Percentiles rank a stretch among this genome's conserved stretches.
These are phyloP conservation scores for Carcina quercana DNA, from an alignment of 2,888 invertebrate genomes.

Conservation along the genomic window DNA sequence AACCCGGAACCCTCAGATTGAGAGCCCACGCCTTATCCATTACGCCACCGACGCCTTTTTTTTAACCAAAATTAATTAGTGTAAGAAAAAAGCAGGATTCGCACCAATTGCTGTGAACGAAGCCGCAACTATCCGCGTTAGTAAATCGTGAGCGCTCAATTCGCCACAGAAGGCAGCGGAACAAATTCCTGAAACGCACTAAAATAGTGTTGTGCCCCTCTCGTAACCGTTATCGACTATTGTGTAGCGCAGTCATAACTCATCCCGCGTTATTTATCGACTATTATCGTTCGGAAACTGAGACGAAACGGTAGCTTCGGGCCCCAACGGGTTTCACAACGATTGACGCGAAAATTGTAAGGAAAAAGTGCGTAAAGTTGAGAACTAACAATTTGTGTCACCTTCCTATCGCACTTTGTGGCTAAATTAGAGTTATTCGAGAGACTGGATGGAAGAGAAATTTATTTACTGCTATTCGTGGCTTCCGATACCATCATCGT, in stretches of 20 bases:
- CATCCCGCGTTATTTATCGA: conserved; percentile 41
- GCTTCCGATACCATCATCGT: too few species aligned
- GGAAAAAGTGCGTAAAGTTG: conserved; percentile 39
- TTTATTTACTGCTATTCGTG: conserved; percentile 12
- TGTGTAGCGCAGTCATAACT: conserved; percentile 37
- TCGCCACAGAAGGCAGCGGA: too few species aligned
- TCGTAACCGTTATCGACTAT: conserved; percentile 23
- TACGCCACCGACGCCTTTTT: too few species aligned
- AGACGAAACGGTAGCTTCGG: conserved; percentile 47
- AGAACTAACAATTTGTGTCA: conserved; percentile 36
- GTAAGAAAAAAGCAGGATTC: too few species aligned
- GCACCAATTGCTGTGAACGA: too few species aligned
- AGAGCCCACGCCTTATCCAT: too few species aligned
- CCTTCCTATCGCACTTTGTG: conserved; percentile 14
- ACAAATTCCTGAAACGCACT: conserved; percentile 3
- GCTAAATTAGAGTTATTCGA: conserved; percentile 14
- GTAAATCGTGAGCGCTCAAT: too few species aligned
- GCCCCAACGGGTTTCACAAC: conserved; percentile 22
- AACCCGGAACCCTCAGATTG: too few species aligned
- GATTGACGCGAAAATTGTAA: conserved; percentile 43
- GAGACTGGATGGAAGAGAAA: conserved; percentile 4
- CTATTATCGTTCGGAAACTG: conserved; percentile 36
- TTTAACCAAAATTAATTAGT: too few species aligned
- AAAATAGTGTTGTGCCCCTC: conserved; percentile 16
- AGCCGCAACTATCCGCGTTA: too few species aligned